Evolutionary conservation across 2,888 invertebrate genomes (phyloP).

Genomic region (Sminthurides aquaticus): DNA sequence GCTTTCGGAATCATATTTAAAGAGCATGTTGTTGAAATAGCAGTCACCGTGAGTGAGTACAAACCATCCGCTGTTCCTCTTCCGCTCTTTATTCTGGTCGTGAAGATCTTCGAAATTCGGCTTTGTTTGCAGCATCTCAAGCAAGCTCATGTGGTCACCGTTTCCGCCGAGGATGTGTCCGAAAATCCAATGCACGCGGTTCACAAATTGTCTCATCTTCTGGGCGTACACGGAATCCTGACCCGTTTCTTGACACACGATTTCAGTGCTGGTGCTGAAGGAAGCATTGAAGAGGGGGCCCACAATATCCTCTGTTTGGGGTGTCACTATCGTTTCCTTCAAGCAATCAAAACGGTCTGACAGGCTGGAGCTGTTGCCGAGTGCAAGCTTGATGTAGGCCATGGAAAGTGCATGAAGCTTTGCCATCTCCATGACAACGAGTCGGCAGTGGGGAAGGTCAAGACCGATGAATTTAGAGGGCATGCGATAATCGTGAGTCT

Average conservation of each 20-base stretch:
- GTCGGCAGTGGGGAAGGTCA: constrained; percentile 19
- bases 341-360: constrained; percentile 20
- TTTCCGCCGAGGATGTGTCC: constrained; percentile 22
- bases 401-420: constrained; percentile 23
- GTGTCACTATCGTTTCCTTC: constrained; percentile 17
- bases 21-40: constrained; percentile 21
- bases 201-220: constrained; percentile 17
- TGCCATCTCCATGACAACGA: constrained; percentile 21
- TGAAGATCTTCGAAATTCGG: constrained; percentile 20
- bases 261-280: constrained; percentile 3
- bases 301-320: constrained; percentile 4
- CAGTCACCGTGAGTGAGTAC: constrained; percentile 24
- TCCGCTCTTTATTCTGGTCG: constrained; percentile 22
- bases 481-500: constrained; percentile 17
- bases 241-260: constrained; percentile 13
- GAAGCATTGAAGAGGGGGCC: constrained; percentile 13
- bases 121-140: constrained; percentile 13
- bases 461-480: constrained; percentile 12
- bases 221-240: constrained; percentile 12
- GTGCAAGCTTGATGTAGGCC: constrained; percentile 21
- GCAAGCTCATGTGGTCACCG: constrained; percentile 10
- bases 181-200: constrained; percentile 14
- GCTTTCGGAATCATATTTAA: constrained; percentile 16
- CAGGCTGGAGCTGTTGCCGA: constrained; percentile 8
- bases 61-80: constrained; percentile 17